A percentile compares a stretch with the other conserved stretches of the same genome.
Conservation (phyloP, 2,888 invertebrate genomes). For the Oscheius sp. region DNA sequence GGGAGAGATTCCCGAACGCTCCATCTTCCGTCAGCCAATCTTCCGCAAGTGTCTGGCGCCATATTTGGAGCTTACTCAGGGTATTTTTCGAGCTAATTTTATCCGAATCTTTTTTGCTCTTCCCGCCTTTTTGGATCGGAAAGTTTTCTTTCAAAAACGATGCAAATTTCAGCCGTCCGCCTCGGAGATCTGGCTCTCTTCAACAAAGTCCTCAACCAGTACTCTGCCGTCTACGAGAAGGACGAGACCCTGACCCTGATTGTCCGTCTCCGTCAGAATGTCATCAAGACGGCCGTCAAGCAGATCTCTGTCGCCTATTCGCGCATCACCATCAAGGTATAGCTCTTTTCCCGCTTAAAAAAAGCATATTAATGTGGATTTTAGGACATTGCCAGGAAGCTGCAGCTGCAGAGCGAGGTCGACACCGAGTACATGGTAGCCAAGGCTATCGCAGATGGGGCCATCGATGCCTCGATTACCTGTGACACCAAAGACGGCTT, state of each 20-base stretch:
- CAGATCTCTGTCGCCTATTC: constrained; percentile 93
- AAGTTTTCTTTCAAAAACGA: constrained; percentile 29
- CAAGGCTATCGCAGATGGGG: constrained; percentile 88
- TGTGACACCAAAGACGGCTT: constrained; percentile 82
- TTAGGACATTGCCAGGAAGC: constrained; percentile 88
- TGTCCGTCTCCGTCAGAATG: constrained; percentile 94
- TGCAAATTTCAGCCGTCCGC: constrained; percentile 80
- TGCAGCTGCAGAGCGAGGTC: constrained; percentile 89
- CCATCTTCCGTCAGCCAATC: constrained; percentile 91
- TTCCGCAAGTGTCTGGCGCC: constrained; percentile 89
- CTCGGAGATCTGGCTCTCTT: constrained; percentile 93
- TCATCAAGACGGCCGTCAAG: constrained; percentile 86
- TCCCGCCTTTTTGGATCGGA: not conserved
- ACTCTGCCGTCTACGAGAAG: constrained; percentile 83
- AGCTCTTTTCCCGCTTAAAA: not conserved
- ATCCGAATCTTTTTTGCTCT: too few species aligned
- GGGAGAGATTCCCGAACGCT: constrained; percentile 96
- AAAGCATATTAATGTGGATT: not conserved
- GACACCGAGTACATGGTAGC: constrained; percentile 95
- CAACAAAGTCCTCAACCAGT: constrained; percentile 90
- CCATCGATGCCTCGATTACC: constrained; percentile 96
- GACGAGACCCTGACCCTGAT: constrained; percentile 97
- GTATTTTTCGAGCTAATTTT: constrained; percentile 57
- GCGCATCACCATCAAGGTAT: constrained; percentile 85
- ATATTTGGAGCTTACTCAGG: constrained; percentile 95